Base-by-base conservation (phyloP, 2,113 vertebrate genomes). In the Perognathus longimembris region DNA sequence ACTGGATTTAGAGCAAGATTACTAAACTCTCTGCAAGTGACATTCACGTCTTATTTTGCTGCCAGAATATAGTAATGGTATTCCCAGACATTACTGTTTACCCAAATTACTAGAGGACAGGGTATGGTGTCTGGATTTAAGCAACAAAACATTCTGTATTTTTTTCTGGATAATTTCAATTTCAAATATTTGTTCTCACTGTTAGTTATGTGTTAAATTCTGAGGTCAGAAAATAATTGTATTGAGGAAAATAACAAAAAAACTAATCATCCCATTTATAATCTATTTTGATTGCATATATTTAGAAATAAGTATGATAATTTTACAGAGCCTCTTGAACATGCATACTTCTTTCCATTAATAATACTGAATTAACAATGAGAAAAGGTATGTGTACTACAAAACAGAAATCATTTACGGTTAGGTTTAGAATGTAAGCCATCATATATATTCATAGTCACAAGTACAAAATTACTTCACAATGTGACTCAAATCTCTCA, bases 121-220 rank as follows among this genome's bases (percentile, higher is more conserved):
- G 18, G 34, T 71, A 86, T 30, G 8, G 17, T 57, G 11, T 21
- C 36, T 64, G 50, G 28, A 90, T 76, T 92, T 83, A n/a, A 54
- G 71, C 73, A 94, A 79, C 9, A 15, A 83, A 95, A 93, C 30
- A 85, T 38, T 90, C 15, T 81, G 45, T 50, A 40, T 67, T 76
- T 88, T 91, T 70, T 88, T 70, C 67, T 95, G n/a, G n/a, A 93
- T 87, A 64, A 93, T 57, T 45, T 95, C 90, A 38, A 82, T 59
- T 95, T 85, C 59, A 88, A 94, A 67, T 83, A 83, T 50, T 90
- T 63, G 87, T 45, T n/a, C 26, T 81, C 69, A 92, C 34, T 42
- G 1, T 40, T 30, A 83, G 42, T 36, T 45, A 85, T 32, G 67
- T 59, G 38, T 94, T 95, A 59, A 84, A 92, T 66, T 79, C 4